Conservation (phyloP, 2,888 invertebrate genomes). For the Melinaea marsaeus region DNA sequence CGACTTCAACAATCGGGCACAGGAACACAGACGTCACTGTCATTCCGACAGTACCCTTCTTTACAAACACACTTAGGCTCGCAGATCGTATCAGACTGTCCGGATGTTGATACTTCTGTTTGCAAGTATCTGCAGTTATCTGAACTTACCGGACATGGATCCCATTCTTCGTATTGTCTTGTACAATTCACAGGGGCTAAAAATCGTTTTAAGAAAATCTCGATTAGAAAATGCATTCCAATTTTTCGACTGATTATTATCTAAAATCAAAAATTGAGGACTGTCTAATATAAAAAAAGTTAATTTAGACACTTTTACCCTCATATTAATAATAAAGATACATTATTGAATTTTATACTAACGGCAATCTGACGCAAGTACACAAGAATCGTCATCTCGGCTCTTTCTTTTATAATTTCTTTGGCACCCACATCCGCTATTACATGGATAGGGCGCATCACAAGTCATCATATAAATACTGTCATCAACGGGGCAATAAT, state of each 20-base stretch:
- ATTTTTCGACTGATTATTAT: no score
- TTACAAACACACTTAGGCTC: constrained; percentile 43
- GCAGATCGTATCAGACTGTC: constrained; percentile 29
- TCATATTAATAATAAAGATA: no score
- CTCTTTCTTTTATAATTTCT: constrained; percentile 38
- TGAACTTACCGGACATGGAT: constrained; percentile 38
- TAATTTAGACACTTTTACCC: no score
- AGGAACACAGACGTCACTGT: constrained; percentile 38
- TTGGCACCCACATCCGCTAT: constrained; percentile 49
- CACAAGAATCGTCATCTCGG: constrained; percentile 38
- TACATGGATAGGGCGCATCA: constrained; percentile 39
- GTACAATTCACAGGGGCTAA: constrained; percentile 46
- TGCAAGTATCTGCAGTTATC: constrained; percentile 39
- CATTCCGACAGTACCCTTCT: constrained; percentile 38
- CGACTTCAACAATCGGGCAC: constrained; percentile 33
- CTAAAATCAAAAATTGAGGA: no score
- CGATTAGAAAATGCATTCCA: no score
- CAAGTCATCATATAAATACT: constrained; percentile 38
- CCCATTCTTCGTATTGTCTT: constrained; percentile 44
- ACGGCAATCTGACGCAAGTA: constrained; percentile 47
- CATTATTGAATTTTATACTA: constrained; percentile 28
- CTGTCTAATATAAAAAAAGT: no score
- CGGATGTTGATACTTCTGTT: constrained; percentile 21
- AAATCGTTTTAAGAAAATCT: constrained; percentile 13
- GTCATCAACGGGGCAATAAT: constrained; percentile 45